phyloP scores from a whole-genome alignment of 2,113 vertebrate species.

The Myocastor coypus region DNA sequence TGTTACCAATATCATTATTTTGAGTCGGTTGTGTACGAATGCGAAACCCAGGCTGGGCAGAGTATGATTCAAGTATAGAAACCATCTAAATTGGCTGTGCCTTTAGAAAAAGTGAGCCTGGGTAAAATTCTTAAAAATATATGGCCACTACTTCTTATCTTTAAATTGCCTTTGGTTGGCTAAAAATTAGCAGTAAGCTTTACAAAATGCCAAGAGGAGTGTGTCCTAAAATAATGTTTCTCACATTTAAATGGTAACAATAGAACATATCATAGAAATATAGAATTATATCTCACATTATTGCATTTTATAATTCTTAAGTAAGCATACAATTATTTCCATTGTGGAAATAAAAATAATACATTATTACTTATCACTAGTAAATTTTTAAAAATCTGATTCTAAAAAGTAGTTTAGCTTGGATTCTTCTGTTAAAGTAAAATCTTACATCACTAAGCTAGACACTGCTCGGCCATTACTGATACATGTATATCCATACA shows the following conservation, averaged over 20 bases:
- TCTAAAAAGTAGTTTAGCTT: not conserved
- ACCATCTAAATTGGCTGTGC: not conserved
- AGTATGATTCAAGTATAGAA: constrained; percentile 37
- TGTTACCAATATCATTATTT: constrained; percentile 56
- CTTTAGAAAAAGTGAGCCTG: not conserved
- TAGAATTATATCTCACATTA: not conserved
- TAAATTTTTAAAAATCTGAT: not conserved
- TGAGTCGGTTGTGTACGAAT: constrained; percentile 43
- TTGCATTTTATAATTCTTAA: not conserved
- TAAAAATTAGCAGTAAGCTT: not conserved
- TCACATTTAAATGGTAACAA: not conserved
- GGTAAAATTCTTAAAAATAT: constrained; percentile 3
- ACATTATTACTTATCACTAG: not conserved
- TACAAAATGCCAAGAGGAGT: not conserved
- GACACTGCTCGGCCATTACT: not conserved
- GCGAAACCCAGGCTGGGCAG: constrained; percentile 36
- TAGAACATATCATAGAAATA: not conserved
- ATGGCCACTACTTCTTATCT: not conserved
- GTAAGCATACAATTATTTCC: not conserved
- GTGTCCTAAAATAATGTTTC: not conserved
- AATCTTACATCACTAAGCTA: not conserved
- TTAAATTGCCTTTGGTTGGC: not conserved
- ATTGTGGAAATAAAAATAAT: not conserved
- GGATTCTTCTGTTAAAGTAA: not conserved
- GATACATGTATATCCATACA: not conserved